Base-by-base conservation (phyloP, 2,888 invertebrate genomes). In the Hyposoter dolosus region DNA sequence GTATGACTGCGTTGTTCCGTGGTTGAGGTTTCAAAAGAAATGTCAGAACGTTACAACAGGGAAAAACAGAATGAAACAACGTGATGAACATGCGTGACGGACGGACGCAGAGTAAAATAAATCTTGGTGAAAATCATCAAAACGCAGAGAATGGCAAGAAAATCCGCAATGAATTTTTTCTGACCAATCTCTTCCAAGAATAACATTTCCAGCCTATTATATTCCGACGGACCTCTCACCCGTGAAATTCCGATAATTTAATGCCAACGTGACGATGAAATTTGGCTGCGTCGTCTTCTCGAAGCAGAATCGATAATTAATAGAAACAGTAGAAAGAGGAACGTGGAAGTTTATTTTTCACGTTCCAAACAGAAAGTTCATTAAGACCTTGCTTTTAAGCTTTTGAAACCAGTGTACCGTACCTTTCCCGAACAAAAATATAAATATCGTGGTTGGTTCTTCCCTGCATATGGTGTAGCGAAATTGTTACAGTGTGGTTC, bases 221-320 rank as follows among this genome's bases (percentile, higher is more conserved):
- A 79, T 60, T 50, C 43, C 47, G 28, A 35, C 35, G 35, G 23
- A 50, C 15, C 35, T 43, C 69, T 69, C 77, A 75, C 80, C 63
- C 84, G 80, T 85, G 85, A 86, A 88, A 88, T 89, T 87, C 88
- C 89, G 88, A 90, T 90, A 90, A 90, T 90, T 90, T 88, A 90
- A 89, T 90, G 79, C 68, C 53, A 88, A 71, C 80, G 84, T 15
- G 63, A n/a, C 72, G 80, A 88, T 87, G 87, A 89, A 87, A 89
- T 89, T 88, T 86, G 87, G 78, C 78, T 84, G 56, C 74, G 79
- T 66, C 84, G 83, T 85, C 84, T 88, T 69, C 82, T 32, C 72
- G 78, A 85, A 88, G 88, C 87, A 71, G 66, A 82, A 82, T 69
- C 85, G 23, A 78, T 87, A 89, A 90, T 89, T 88, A 88, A 88